Evolutionary conservation across 2,888 invertebrate species (phyloP).

Genomic region (Cerastis leucographa): DNA sequence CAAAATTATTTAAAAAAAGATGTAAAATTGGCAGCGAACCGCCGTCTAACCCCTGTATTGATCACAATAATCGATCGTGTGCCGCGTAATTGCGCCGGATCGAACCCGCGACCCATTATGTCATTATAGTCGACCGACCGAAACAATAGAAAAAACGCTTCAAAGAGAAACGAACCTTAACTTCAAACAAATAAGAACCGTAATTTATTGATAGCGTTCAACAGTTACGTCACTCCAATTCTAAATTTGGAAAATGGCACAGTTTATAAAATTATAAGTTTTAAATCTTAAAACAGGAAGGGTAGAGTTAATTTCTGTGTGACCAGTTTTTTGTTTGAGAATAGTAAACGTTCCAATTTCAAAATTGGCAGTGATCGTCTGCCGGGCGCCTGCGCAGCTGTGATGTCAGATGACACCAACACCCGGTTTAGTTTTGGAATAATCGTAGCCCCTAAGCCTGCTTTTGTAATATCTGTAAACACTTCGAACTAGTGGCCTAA

Average conservation of each 20-base stretch:
- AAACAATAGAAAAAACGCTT: slow-evolving; percentile 80
- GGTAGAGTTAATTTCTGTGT: slow-evolving; percentile 70
- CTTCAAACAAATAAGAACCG: slow-evolving; percentile 27
- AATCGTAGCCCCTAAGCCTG: background rate
- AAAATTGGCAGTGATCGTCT: slow-evolving; percentile 81
- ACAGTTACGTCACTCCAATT: slow-evolving; percentile 66
- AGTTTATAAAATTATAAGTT: slow-evolving; percentile 61
- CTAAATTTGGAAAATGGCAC: slow-evolving; percentile 62
- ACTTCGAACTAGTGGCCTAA: background rate
- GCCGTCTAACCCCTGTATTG: slow-evolving; percentile 90
- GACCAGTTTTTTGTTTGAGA: slow-evolving; percentile 66
- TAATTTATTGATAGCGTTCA: slow-evolving; percentile 28
- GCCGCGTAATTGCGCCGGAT: slow-evolving; percentile 89
- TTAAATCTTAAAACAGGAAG: slow-evolving; percentile 66
- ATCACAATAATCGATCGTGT: slow-evolving; percentile 91
- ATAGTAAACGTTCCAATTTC: slow-evolving; percentile 78
- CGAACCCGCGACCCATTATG: slow-evolving; percentile 89
- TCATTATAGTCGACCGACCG: slow-evolving; percentile 89
- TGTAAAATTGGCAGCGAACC: slow-evolving; percentile 89
- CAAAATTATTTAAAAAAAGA: slow-evolving; percentile 86
- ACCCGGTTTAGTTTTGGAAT: slow-evolving; percentile 54
- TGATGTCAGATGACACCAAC: slow-evolving; percentile 75
- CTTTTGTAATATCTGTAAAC: slow-evolving; percentile 2
- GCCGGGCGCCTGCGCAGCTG: slow-evolving; percentile 83
- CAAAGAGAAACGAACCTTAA: slow-evolving; percentile 62